Base-by-base conservation (phyloP, 2,888 invertebrate species). In the Lamellibrachia columna region DNA sequence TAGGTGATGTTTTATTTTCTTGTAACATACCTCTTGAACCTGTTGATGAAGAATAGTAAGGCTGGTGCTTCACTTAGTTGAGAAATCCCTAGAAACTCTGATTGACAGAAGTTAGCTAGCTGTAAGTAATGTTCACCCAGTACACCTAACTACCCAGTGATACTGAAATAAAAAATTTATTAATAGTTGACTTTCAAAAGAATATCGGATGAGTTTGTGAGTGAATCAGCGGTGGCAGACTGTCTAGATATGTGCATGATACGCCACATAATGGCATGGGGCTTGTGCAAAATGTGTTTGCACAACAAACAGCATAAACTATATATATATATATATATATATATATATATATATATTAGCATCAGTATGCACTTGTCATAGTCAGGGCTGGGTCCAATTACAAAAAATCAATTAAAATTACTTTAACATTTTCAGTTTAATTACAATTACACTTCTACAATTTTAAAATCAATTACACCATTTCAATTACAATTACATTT, bases 21-120 rank as follows among this genome's bases (percentile, higher is more conserved):
- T 75, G 75, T 75, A n/a, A 75, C 75, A 75, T 75, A n/a, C 75
- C 75, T 75, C 6, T 11, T 75, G 75, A 75, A 75, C 9, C 75
- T 75, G 75, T 75, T 75, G 75, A 75, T 75, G 75, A 75, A 75
- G 75, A 75, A 22, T 75, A 75, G 75, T 75, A n/a, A 75, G 75
- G 75, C 75, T 75, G 75, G 75, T 75, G 22, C 75, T 75, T 75
- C 75, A 75, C 22, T 22, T 75, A 75, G 75, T 75, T 75, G 75
- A 75, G n/a, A 22, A 75, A 15, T 75, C 75, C 75, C 75, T 15
- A 75, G 75, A 75, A 6, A 75, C 6, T 75, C 75, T 75, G 75
- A 75, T 22, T 75, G 75, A 15, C 22, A 55, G 75, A 75, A 11
- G 11, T 6, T 15, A 75, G 75, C 75, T n/a, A 4, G 75, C 75